Percentiles rank a stretch among this genome's conserved stretches.
Evolutionary conservation across 2,113 vertebrate species (phyloP).

Genomic region (Epinephelus cyanopodus): DNA sequence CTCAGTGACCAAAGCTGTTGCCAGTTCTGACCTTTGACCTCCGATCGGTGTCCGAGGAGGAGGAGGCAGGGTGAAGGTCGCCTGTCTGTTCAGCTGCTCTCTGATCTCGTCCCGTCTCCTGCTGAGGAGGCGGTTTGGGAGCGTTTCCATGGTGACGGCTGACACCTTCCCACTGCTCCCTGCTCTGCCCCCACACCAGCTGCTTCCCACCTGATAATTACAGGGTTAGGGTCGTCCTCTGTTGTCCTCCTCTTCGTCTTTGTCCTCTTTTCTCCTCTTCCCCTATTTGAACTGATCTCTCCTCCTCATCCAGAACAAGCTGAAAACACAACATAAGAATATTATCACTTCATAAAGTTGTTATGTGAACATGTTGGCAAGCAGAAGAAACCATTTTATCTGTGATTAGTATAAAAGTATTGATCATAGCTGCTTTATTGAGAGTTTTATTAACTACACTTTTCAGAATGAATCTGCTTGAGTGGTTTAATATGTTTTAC

Average conservation of each 20-base stretch:
- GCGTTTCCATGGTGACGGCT: background rate
- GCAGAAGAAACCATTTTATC: no score
- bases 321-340: no score
- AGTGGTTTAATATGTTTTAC: background rate
- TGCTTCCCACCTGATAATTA: conserved; percentile 8
- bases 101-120: background rate
- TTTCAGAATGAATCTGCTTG: no score
- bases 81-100: background rate
- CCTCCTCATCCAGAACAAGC: background rate
- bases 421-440: no score
- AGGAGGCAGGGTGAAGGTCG: background rate
- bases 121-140: conserved; percentile 6
- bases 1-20: no score
- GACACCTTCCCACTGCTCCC: conserved; percentile 4
- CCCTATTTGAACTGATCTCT: background rate
- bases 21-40: background rate
- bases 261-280: background rate
- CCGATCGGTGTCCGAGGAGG: background rate
- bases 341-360: no score
- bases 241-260: background rate
- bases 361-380: no score
- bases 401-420: no score
- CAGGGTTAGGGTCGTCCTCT: background rate
- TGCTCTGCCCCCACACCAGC: conserved; percentile 6
- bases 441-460: no score